Percentiles rank a stretch among this genome's conserved stretches.
Conservation (phyloP, 2,888 invertebrate species). For the Xestobium rufovillosum region DNA sequence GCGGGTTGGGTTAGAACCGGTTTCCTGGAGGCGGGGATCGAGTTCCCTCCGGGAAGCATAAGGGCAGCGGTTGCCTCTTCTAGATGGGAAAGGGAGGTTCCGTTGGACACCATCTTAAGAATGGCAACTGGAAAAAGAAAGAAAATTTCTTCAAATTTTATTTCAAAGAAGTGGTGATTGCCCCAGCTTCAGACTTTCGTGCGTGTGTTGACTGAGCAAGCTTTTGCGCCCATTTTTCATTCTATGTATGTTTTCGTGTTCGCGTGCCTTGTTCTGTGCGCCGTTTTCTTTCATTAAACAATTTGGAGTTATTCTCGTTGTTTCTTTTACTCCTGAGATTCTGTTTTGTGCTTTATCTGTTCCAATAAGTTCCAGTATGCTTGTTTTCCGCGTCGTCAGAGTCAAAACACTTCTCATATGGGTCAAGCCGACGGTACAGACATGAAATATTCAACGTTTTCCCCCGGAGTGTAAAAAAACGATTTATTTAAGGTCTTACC, state of each 20-base stretch:
- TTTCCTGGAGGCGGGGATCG: slow-evolving; percentile 14
- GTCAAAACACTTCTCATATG: slow-evolving; percentile 17
- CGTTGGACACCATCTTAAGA: slow-evolving; percentile 16
- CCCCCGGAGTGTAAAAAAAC: slow-evolving; percentile 6
- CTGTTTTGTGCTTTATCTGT: slow-evolving; percentile 1
- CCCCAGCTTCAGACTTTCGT: background rate
- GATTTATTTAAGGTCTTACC: slow-evolving; percentile 2
- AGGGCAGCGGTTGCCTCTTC: slow-evolving; percentile 18
- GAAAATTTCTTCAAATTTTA: slow-evolving; percentile 14
- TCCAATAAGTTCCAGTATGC: slow-evolving; percentile 15
- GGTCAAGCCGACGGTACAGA: slow-evolving; percentile 16
- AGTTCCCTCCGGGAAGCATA: slow-evolving; percentile 17
- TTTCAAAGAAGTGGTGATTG: slow-evolving; percentile 10
- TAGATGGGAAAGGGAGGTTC: slow-evolving; percentile 9
- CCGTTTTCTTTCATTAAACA: background rate
- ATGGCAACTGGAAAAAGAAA: slow-evolving; percentile 15
- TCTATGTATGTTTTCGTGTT: background rate
- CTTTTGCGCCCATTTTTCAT: slow-evolving; percentile 1
- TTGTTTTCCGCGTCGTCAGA: slow-evolving; percentile 14
- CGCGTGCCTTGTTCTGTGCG: slow-evolving; percentile 2
- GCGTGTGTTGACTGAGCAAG: slow-evolving; percentile 2
- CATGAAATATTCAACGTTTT: slow-evolving; percentile 15
- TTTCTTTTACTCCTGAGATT: background rate
- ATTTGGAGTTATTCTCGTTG: background rate
- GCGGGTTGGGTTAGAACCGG: slow-evolving; percentile 19